Base-by-base conservation (phyloP, 2,888 invertebrate genomes). In the Leptinotarsa juncta region DNA sequence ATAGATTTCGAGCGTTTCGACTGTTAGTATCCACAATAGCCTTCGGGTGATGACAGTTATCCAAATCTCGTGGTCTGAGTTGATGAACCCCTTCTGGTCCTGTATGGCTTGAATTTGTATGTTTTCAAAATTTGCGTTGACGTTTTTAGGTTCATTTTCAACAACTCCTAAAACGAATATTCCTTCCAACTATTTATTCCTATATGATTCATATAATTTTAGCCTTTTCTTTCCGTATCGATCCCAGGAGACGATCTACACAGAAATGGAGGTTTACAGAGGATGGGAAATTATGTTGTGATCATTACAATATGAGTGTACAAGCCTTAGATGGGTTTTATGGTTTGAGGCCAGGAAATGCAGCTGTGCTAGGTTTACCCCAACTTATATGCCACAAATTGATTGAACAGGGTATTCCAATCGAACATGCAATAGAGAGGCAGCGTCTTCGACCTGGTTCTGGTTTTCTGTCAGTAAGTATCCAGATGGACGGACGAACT, bases 401-500 rank as follows among this genome's bases (percentile, higher is more conserved):
- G 10, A 89, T 90, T 32, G 88, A 89, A 73, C 86, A 87, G 67
- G 89, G 90, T 18, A 88, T 94, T 68, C 95, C 96, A 1, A 89
- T 94, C 26, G 95, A 96, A 86, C 96, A 96, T 89, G 92, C 93
- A 16, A 94, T 97, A 67, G 91, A 92, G 82, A 91, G 95, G 81
- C 96, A 96, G 88, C 93, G 95, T 83, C 89, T 97, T 81, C 91
- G 97, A 74, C 97, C 98, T 2, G 98, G 98, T 69, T 97, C 97
- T 15, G 98, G 98, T 4, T 93, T 94, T 77, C 91, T 99, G 55
- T 91, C 93, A 70, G 93, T 98, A 4, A 90, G 93, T 79, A 94
- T 97, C 66, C 90, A 91, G 74, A 96, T 96, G 83, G 97, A 97
- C 89, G 99, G 99, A 0, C 99, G 99, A 60, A 98, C 98, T 23